Conservation (phyloP, 2,113 vertebrate species). For the Lota lota region DNA sequence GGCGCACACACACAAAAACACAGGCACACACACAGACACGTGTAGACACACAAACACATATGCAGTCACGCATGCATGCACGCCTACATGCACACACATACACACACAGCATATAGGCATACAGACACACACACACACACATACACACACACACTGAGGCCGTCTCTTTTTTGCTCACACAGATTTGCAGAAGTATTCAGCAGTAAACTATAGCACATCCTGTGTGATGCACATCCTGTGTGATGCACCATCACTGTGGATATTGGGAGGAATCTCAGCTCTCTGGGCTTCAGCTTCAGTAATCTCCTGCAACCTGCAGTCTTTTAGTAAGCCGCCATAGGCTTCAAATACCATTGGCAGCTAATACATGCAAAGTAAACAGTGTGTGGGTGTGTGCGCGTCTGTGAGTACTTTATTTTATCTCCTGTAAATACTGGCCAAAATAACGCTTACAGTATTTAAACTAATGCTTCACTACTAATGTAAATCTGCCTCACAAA, state of each 20-base stretch:
- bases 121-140: background rate
- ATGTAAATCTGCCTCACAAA: slow-evolving; percentile 38
- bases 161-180: background rate
- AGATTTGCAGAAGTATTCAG: no score
- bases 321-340: slow-evolving; percentile 2
- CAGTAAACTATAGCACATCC: no score
- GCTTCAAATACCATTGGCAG: background rate
- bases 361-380: background rate
- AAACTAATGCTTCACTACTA: slow-evolving; percentile 38
- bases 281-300: no score
- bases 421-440: slow-evolving; percentile 38
- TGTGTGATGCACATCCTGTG: no score
- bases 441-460: background rate
- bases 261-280: no score
- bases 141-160: background rate
- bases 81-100: slow-evolving; percentile 12
- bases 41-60: slow-evolving; percentile 3
- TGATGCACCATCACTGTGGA: no score
- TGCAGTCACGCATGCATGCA: slow-evolving; percentile 18
- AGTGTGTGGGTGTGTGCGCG: slow-evolving; percentile 17
- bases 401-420: slow-evolving; percentile 22
- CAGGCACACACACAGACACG: background rate
- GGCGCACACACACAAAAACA: background rate
- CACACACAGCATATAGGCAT: background rate
- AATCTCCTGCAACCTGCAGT: background rate